A percentile compares a stretch with the other conserved stretches of the same genome.
phyloP scores from a whole-genome alignment of 2,888 invertebrate species.

The Siphlonurus alternatus region DNA sequence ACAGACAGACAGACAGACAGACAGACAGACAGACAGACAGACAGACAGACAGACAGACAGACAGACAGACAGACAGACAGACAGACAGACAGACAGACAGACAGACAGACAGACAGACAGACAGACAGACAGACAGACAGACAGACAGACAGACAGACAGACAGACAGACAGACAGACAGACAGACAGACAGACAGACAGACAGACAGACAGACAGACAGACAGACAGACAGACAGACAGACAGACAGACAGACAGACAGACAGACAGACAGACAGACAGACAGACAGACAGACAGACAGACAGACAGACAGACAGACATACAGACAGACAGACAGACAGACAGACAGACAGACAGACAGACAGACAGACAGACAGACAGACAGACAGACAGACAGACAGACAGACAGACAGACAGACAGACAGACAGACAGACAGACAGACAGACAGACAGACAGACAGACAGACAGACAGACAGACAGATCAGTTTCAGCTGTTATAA shows the following conservation, averaged over 20 bases:
- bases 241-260: not conserved
- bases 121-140: not conserved
- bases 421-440: not conserved
- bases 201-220: not conserved
- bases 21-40: no score
- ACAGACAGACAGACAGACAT: not conserved
- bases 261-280: not conserved
- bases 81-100: not conserved
- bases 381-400: not conserved
- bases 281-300: not conserved
- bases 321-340: no score
- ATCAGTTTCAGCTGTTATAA: no score
- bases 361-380: not conserved
- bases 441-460: not conserved
- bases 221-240: not conserved
- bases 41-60: not conserved
- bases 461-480: not conserved
- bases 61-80: no score
- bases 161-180: not conserved
- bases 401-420: not conserved
- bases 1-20: no score
- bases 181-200: not conserved
- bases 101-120: not conserved
- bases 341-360: not conserved
- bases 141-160: not conserved